Evolutionary conservation across 2,113 vertebrate species (phyloP), one percentile per base, ranked within the genome.

Genomic region (Rhabdomys dilectus): DNA sequence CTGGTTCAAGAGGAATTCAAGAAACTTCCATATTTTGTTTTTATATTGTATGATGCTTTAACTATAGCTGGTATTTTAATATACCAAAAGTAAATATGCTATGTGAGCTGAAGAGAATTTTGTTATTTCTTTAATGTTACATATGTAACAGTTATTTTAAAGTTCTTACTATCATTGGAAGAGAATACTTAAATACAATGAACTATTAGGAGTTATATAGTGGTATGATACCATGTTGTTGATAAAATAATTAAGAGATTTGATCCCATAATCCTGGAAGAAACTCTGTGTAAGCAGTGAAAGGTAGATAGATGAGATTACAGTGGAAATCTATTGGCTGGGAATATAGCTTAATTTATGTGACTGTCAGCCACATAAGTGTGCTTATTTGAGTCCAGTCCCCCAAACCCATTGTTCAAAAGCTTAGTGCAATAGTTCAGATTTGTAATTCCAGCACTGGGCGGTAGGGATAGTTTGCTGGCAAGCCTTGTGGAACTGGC

Each of bases 221-320:
- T 16, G 0, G 7, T 62, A 82, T n/a, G n/a, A n/a, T n/a, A n/a
- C n/a, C n/a, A n/a, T n/a, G n/a, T n/a, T n/a, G n/a, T n/a, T n/a
- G n/a, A n/a, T n/a, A n/a, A n/a, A n/a, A n/a, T n/a, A n/a, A n/a
- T n/a, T n/a, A n/a, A n/a, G n/a, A n/a, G n/a, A n/a, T n/a, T n/a
- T n/a, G n/a, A n/a, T n/a, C n/a, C n/a, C n/a, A n/a, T n/a, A n/a
- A n/a, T n/a, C n/a, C n/a, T n/a, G n/a, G n/a, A n/a, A n/a, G n/a
- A n/a, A n/a, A n/a, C n/a, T n/a, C n/a, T n/a, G n/a, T n/a, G n/a
- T n/a, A n/a, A n/a, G n/a, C n/a, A n/a, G n/a, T n/a, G n/a, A n/a
- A n/a, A n/a, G n/a, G n/a, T n/a, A n/a, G n/a, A n/a, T n/a, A 56
- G 19, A 17, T 0, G 3, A 34, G 17, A 68, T 36, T 36, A 0